Evolutionary conservation across 2,113 vertebrate species (phyloP), one percentile per base, ranked within the genome.

Genomic region (Pangasianodon gigas): DNA sequence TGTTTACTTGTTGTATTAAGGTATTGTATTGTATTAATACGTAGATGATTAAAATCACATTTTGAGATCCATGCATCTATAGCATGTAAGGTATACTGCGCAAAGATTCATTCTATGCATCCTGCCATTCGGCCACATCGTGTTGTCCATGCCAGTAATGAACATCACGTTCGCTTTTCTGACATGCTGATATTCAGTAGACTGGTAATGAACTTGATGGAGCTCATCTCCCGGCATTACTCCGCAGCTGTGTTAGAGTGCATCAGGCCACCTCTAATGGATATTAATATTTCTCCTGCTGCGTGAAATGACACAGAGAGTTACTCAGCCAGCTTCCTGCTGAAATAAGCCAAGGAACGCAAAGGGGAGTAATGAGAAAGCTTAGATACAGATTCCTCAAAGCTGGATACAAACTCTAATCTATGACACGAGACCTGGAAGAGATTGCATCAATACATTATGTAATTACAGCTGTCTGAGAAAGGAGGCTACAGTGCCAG

Each of bases 261-360:
- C 87, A 87, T 85, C 91, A 90, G 58, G n/a, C 56, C 71, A 85
- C 81, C 46, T 90, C 85, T 91, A 93, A 93, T 93, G 90, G 91
- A 93, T 91, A 92, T 91, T 90, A 91, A 92, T 92, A 90, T 88
- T 87, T 88, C 71, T 88, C 44, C 87, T 62, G 89, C 74, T 82
- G 74, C 85, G 83, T 93, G 75, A 82, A 84, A 79, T 29, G 90
- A 58, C 89, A 84, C 69, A 11, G 29, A 86, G 86, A 82, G 87
- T 88, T 91, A 84, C 83, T 67, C 69, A 79, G 75, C 87, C 90
- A 93, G 89, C 69, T 24, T 84, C 58, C 48, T 56, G 74, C 83
- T 86, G 84, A 84, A 89, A 80, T 84, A 87, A 80, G 81, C 89
- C 81, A 88, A 81, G 87, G 37, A 84, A 89, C 87, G 85, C 37